Conservation (phyloP, 2,797 vertebrate species). For the Pelochelys cantorii region DNA sequence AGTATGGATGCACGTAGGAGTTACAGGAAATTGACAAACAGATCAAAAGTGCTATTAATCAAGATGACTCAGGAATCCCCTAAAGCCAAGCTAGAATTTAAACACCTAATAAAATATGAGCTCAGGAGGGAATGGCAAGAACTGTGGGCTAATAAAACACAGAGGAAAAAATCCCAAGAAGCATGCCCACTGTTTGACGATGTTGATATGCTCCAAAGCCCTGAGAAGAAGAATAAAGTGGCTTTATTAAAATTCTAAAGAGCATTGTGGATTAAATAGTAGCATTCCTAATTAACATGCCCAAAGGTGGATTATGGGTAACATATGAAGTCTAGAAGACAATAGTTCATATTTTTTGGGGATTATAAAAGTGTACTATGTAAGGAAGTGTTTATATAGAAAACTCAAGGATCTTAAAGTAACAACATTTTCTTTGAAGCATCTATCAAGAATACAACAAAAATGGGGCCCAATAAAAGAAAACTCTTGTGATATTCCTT, state of each 20-base stretch:
- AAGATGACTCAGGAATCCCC: background rate
- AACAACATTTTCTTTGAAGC: background rate
- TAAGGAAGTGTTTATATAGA: background rate
- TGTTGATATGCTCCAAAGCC: background rate
- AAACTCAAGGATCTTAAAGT: background rate
- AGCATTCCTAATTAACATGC: background rate
- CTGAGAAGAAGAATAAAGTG: background rate
- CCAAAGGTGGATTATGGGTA: background rate
- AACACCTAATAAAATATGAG: background rate
- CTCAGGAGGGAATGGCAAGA: background rate
- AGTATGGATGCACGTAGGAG: background rate
- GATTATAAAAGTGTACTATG: background rate
- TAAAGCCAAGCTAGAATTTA: background rate
- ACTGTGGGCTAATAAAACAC: background rate
- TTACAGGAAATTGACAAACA: background rate
- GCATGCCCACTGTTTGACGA: background rate
- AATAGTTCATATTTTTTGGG: background rate
- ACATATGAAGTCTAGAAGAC: background rate
- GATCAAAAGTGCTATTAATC: background rate
- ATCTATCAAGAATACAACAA: background rate
- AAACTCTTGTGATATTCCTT: background rate
- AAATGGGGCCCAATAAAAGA: background rate
- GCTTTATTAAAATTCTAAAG: background rate
- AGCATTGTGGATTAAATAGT: background rate
- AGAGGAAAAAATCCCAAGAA: background rate